Base-by-base conservation (phyloP, 1,140 invertebrate species). In the Cherax quadricarinatus region DNA sequence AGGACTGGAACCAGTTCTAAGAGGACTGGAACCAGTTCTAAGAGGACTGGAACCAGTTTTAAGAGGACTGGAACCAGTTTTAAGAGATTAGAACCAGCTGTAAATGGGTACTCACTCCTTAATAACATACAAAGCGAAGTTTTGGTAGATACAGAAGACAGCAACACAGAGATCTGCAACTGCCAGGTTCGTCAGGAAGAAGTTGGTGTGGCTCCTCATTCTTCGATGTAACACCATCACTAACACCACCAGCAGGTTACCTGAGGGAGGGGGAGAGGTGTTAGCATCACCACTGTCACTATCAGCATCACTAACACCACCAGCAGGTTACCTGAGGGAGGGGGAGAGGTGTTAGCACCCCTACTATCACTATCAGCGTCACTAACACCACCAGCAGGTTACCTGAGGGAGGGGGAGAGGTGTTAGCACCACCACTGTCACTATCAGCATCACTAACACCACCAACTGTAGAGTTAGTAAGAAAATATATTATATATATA, bases 71-170 rank as follows among this genome's bases (percentile, higher is more conserved):
- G 4, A 14, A 1, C 53, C 14, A 57, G 53, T 57, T 57, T 6
- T 57, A 10, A 57, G 53, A 57, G 53, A 1, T 3, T 57, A 4
- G 53, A 1, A 7, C 3, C 9, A 57, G 53, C 6, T 41, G 0
- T 41, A 57, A 14, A 5, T 1, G 6, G 53, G 78, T 60, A 91
- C 93, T 92, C 93, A 94, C 94, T 90, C 93, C 9, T 94, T 81
- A 80, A 97, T 97, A 18, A 98, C 95, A 94, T 97, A 97, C 90
- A 97, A 97, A 21, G 96, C 96, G 85, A 98, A 96, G 94, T 98
- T 98, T 95, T 98, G 97, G 94, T 97, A 97, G 60, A 98, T 97
- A 94, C 98, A 98, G 94, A 98, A 98, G 66, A 98, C 96, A 18
- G 97, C 97, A 1, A 98, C 97, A 93, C 97, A 97, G 62, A 98